Conservation (phyloP, 2,797 vertebrate genomes). For the Lophotriccus pileatus region DNA sequence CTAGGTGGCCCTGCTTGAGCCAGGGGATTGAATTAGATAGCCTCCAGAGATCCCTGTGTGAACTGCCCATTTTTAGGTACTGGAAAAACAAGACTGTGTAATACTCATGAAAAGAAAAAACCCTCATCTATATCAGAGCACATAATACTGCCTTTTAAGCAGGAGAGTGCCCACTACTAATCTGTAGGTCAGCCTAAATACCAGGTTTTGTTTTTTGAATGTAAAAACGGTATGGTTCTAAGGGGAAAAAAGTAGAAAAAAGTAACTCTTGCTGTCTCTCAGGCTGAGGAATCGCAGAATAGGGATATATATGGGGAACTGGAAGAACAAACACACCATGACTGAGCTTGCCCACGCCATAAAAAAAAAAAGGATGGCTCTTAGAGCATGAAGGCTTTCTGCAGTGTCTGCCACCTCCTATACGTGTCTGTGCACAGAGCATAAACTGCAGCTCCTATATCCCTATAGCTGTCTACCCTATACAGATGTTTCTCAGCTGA, state of each 20-base stretch:
- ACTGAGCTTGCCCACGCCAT: not conserved
- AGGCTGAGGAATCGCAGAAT: not conserved
- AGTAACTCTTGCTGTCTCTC: not conserved
- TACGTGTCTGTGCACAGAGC: not conserved
- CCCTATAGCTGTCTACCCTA: not conserved
- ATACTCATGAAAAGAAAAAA: not conserved
- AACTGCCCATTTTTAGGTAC: not conserved
- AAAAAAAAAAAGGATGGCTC: slow-evolving; percentile 1
- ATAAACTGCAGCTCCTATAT: not conserved
- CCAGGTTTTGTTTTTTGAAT: slow-evolving; percentile 2
- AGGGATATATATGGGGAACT: not conserved
- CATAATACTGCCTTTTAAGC: not conserved
- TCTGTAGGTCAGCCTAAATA: slow-evolving; percentile 1
- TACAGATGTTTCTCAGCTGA: not conserved
- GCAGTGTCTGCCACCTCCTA: not conserved
- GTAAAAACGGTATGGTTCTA: not conserved
- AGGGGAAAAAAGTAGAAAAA: not conserved
- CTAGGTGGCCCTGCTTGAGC: not conserved
- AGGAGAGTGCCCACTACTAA: not conserved
- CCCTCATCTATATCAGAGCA: not conserved
- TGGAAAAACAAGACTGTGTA: not conserved
- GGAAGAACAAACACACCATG: fast-evolving
- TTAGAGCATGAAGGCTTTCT: not conserved
- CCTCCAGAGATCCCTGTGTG: not conserved
- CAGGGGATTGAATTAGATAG: not conserved